Conservation (phyloP, 2,797 vertebrate species). For the Nasua narica region DNA sequence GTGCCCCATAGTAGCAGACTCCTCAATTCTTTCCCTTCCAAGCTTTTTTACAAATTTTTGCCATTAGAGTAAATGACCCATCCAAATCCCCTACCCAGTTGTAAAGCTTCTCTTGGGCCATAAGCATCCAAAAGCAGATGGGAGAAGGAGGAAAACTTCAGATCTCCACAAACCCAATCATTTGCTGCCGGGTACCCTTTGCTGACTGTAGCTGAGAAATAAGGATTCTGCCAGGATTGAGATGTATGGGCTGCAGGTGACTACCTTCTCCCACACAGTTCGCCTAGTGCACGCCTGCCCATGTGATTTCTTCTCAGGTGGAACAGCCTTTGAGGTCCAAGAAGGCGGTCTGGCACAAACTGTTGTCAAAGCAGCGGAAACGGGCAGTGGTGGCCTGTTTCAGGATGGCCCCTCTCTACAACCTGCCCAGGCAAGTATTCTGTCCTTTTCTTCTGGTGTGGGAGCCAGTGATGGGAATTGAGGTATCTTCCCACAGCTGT, state of each 20-base stretch:
- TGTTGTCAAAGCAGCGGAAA: slow-evolving; percentile 98
- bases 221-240: background rate
- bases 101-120: background rate
- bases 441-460: background rate
- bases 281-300: background rate
- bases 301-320: slow-evolving; percentile 86
- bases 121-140: background rate
- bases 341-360: slow-evolving; percentile 99
- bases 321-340: slow-evolving; percentile 98
- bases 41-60: background rate
- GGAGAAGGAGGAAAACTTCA: background rate
- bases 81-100: background rate
- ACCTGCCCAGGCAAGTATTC: slow-evolving; percentile 92
- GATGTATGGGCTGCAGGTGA: background rate
- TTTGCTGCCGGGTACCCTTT: background rate
- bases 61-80: background rate
- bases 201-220: background rate
- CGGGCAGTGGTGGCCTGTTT: slow-evolving; percentile 99
- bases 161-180: background rate
- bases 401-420: slow-evolving; percentile 98
- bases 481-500: background rate
- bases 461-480: background rate
- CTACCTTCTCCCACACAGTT: background rate
- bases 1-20: background rate
- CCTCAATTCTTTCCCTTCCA: background rate